These are phyloP conservation scores for Scrobipalpa atriplicella DNA, from an alignment of 2,888 invertebrate species.

Conservation along the genomic window DNA sequence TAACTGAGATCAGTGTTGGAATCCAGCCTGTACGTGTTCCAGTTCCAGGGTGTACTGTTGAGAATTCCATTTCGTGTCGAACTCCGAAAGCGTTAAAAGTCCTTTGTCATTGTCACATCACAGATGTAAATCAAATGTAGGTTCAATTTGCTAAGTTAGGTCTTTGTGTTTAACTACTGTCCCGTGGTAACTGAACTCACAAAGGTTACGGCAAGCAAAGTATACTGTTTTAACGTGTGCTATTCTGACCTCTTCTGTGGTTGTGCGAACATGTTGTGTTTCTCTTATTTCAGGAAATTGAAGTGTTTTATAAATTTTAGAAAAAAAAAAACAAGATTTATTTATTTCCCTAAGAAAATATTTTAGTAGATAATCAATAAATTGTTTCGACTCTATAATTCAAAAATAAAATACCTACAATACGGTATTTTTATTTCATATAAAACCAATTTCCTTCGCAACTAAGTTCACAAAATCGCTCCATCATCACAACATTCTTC, in stretches of 20 bases:
- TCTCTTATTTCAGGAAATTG: too few relatives aligned
- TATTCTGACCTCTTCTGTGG: too few relatives aligned
- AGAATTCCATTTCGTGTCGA: constrained; percentile 49
- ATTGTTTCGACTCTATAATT: too few relatives aligned
- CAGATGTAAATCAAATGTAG: constrained; percentile 46
- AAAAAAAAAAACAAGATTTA: too few relatives aligned
- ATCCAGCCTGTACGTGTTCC: background rate
- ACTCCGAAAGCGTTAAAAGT: constrained; percentile 46
- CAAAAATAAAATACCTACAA: too few relatives aligned
- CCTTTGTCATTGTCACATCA: constrained; percentile 47
- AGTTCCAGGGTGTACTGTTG: constrained; percentile 45
- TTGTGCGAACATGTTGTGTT: too few relatives aligned
- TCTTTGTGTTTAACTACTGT: background rate
- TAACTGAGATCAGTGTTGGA: background rate
- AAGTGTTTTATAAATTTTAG: too few relatives aligned
- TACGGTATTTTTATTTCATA: background rate
- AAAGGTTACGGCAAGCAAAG: background rate
- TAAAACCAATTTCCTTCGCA: background rate
- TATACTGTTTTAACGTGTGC: too few relatives aligned
- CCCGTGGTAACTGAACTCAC: background rate
- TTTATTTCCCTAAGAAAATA: too few relatives aligned
- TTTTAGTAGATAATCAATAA: too few relatives aligned
- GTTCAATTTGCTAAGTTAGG: constrained; percentile 24
- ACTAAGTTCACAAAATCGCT: background rate
- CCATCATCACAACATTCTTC: constrained; percentile 10